These are phyloP conservation scores for Polydrusus pterygomalis DNA, from an alignment of 2,888 invertebrate genomes.

Conservation along the genomic window DNA sequence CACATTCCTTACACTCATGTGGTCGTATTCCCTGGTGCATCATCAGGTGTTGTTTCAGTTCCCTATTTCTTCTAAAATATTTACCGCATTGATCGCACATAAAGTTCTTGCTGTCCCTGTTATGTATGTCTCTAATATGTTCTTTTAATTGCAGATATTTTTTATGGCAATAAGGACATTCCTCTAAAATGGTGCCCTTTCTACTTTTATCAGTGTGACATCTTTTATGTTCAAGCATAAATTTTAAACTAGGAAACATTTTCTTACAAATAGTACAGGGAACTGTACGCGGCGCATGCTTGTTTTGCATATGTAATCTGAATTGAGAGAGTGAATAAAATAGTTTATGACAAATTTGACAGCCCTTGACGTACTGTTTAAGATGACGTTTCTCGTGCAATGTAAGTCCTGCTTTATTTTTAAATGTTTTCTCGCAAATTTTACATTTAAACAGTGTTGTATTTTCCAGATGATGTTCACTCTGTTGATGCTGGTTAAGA, in stretches of 20 bases:
- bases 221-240: background rate
- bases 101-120: conserved; percentile 47
- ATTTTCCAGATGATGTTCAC: conserved; percentile 53
- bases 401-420: background rate
- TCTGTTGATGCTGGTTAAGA: conserved; percentile 56
- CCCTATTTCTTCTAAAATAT: conserved; percentile 16
- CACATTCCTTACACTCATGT: conserved; percentile 58
- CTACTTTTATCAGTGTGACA: conserved; percentile 11
- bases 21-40: conserved; percentile 50
- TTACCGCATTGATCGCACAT: conserved; percentile 47
- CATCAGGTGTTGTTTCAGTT: conserved; percentile 50
- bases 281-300: conserved; percentile 6
- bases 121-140: conserved; percentile 30
- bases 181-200: background rate
- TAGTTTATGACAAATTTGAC: conserved; percentile 24
- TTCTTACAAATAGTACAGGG: conserved; percentile 74
- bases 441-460: conserved; percentile 38
- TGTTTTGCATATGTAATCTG: conserved; percentile 24
- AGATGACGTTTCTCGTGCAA: conserved; percentile 4
- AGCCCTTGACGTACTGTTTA: conserved; percentile 13
- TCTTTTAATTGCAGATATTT: background rate
- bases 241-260: conserved; percentile 73
- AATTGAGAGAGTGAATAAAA: conserved; percentile 12
- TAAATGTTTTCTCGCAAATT: conserved; percentile 12
- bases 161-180: conserved; percentile 17